Evolutionary conservation across 2,797 vertebrate species (phyloP).

Genomic region (Zenarchopterus dispar): DNA sequence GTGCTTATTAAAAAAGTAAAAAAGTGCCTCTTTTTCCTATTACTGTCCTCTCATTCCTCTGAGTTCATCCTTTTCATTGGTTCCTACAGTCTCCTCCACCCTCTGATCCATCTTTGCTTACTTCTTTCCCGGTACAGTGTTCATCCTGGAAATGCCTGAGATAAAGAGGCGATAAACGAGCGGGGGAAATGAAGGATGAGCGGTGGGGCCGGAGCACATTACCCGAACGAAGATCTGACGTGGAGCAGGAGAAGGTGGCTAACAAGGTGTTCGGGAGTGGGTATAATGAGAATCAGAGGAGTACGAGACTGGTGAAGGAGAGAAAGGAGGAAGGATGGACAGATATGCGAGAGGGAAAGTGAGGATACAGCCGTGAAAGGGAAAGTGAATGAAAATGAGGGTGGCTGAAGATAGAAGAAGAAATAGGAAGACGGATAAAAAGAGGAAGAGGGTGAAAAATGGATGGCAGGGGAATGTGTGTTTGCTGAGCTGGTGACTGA

Average conservation of each 20-base stretch:
- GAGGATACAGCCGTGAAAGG: slow-evolving; percentile 45
- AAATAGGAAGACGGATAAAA: slow-evolving; percentile 30
- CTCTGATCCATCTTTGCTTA: slow-evolving; percentile 16
- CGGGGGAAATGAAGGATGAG: slow-evolving; percentile 27
- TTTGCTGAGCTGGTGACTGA: slow-evolving; percentile 40
- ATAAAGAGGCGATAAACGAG: slow-evolving; percentile 55
- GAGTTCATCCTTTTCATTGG: slow-evolving; percentile 11
- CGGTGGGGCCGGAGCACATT: slow-evolving; percentile 1
- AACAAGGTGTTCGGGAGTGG: slow-evolving; percentile 36
- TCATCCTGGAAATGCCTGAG: slow-evolving; percentile 24
- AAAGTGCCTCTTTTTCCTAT: background rate
- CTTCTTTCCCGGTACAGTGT: slow-evolving; percentile 45
- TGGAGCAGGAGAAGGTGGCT: slow-evolving; percentile 13
- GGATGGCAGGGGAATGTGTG: slow-evolving; percentile 18
- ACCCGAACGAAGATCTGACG: slow-evolving; percentile 31
- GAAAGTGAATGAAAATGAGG: slow-evolving; percentile 37
- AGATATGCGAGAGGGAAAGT: slow-evolving; percentile 44
- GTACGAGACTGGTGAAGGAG: slow-evolving; percentile 19
- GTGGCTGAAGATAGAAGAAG: slow-evolving; percentile 33
- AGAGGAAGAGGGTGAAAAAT: slow-evolving; percentile 25
- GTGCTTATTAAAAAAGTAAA: slow-evolving; percentile 23
- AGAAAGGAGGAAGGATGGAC: slow-evolving; percentile 26
- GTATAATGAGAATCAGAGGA: slow-evolving; percentile 55
- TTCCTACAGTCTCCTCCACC: slow-evolving; percentile 15
- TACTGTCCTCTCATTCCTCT: background rate